Evolutionary conservation across 2,113 vertebrate species (phyloP).

Genomic region (Turnix velox): DNA sequence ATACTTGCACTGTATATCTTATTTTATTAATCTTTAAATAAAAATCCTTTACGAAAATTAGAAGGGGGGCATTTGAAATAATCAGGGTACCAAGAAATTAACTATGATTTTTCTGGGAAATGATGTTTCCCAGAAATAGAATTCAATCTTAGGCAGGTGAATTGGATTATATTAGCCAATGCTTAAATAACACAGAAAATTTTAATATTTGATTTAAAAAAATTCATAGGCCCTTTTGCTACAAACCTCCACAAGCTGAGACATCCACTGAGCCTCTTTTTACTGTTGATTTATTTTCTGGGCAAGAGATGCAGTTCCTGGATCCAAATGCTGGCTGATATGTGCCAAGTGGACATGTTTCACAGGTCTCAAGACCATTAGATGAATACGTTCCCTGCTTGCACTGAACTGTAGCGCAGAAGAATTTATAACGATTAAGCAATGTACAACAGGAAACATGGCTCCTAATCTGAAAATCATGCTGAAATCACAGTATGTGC

Average conservation of each 20-base stretch:
- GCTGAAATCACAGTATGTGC: background rate
- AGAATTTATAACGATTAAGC: background rate
- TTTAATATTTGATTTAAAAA: background rate
- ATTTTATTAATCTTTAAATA: background rate
- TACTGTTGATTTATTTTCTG: constrained; percentile 85
- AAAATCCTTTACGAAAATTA: background rate
- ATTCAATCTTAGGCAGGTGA: background rate
- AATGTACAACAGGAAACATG: background rate
- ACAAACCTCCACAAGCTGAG: constrained; percentile 90
- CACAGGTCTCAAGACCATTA: constrained; percentile 93
- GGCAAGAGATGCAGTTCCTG: constrained; percentile 82
- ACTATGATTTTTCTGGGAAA: background rate
- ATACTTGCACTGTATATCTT: background rate
- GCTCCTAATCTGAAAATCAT: background rate
- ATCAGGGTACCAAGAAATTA: background rate
- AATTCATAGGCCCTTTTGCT: background rate
- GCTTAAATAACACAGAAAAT: background rate
- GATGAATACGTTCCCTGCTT: constrained; percentile 90
- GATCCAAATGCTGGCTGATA: constrained; percentile 86
- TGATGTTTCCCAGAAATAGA: background rate
- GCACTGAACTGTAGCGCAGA: constrained; percentile 84
- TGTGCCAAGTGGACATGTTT: constrained; percentile 90
- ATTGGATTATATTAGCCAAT: background rate
- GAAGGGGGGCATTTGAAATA: background rate
- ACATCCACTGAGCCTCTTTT: constrained; percentile 87